Conservation (phyloP, 2,113 vertebrate genomes). For the Hydrolagus affinis region DNA sequence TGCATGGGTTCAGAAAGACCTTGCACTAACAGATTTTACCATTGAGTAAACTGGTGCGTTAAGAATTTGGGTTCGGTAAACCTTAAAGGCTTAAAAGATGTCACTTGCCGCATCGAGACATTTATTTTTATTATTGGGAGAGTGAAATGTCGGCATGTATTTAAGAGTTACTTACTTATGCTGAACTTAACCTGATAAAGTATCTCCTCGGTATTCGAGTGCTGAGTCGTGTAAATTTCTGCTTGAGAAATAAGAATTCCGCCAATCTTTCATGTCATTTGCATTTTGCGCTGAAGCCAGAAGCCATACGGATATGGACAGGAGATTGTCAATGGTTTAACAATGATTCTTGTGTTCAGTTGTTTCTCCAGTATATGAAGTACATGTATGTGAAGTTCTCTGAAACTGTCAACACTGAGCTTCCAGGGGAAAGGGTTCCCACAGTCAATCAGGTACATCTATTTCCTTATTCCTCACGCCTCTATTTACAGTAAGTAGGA, state of each 20-base stretch:
- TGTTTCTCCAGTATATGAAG: constrained; percentile 80
- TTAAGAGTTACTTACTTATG: too few relatives aligned
- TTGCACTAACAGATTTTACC: too few relatives aligned
- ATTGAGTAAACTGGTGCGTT: too few relatives aligned
- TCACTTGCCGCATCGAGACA: too few relatives aligned
- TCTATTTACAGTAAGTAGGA: too few relatives aligned
- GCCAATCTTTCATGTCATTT: not conserved
- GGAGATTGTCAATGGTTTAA: not conserved
- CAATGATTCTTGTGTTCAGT: constrained; percentile 49
- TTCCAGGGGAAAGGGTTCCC: constrained; percentile 55
- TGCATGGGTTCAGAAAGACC: too few relatives aligned
- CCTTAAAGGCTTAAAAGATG: too few relatives aligned
- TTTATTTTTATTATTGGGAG: too few relatives aligned
- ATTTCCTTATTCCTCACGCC: not conserved
- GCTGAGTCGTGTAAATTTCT: not conserved
- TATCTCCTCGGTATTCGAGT: not conserved
- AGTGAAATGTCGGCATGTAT: too few relatives aligned
- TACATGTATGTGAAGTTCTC: constrained; percentile 78
- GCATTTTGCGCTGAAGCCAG: not conserved
- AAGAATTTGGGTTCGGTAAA: too few relatives aligned
- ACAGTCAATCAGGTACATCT: constrained; percentile 68
- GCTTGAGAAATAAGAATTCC: too few relatives aligned
- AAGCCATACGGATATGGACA: not conserved
- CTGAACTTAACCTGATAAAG: not conserved
- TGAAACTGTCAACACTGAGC: constrained; percentile 53